A percentile compares a stretch with the other conserved stretches of the same genome.
phyloP scores from a whole-genome alignment of 2,888 invertebrate species.

The Limnephilus rhombicus region DNA sequence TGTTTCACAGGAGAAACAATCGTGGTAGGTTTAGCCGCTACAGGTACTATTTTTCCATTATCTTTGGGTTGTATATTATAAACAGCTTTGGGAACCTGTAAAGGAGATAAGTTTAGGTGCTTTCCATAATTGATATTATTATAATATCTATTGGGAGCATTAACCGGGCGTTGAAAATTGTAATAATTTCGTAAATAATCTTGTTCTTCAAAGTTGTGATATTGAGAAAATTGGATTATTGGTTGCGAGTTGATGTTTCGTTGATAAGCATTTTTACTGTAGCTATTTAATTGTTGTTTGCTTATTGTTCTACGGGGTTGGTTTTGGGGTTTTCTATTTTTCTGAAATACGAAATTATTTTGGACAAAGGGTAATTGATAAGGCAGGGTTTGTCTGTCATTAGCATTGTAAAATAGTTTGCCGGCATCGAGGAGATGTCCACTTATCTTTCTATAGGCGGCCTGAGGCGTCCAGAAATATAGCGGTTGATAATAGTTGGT shows the following conservation, averaged over 20 bases:
- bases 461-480: not conserved
- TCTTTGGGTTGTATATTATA: not conserved
- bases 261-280: not conserved
- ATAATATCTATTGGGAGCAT: not conserved
- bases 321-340: constrained; percentile 12
- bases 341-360: not conserved
- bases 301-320: not conserved
- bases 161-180: not conserved
- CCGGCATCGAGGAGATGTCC: too few relatives aligned
- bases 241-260: not conserved
- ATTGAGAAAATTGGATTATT: not conserved
- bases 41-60: not conserved
- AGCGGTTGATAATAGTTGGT: not conserved
- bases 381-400: not conserved
- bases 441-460: not conserved
- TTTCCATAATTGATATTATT: not conserved
- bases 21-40: not conserved
- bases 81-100: not conserved
- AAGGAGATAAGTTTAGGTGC: constrained; percentile 16
- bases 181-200: not conserved
- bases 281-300: not conserved
- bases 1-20: not conserved
- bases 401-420: too few relatives aligned
- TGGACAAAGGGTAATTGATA: not conserved
- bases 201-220: not conserved